Conservation (phyloP, 2,113 vertebrate species). For the Diphyllodes magnificus region DNA sequence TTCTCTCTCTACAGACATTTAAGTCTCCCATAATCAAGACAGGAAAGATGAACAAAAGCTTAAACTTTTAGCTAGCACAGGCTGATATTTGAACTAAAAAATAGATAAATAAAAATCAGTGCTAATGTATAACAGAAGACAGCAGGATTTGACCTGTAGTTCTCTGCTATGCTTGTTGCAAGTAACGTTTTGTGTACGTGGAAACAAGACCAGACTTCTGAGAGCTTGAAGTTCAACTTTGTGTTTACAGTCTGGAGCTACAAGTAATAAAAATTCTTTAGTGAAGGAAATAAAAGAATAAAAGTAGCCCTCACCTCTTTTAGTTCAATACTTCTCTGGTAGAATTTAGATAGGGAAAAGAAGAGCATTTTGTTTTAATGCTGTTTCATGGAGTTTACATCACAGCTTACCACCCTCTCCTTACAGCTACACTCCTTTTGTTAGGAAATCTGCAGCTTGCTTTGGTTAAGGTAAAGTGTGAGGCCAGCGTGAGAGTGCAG, state of each 20-base stretch:
- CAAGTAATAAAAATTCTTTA: not conserved
- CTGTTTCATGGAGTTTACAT: not conserved
- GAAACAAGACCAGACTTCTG: not conserved
- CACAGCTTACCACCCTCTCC: not conserved
- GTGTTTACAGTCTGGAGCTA: not conserved
- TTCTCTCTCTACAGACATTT: not conserved
- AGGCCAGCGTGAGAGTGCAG: not conserved
- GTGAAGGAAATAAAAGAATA: not conserved
- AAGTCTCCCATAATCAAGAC: not conserved
- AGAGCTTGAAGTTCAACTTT: not conserved
- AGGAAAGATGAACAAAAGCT: not conserved
- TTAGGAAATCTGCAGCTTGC: not conserved
- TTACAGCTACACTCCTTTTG: not conserved
- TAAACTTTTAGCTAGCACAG: not conserved
- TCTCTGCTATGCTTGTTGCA: not conserved
- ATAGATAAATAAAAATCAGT: not conserved
- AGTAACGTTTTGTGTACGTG: not conserved
- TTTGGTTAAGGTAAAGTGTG: not conserved
- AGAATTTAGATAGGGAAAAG: not conserved
- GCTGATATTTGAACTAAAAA: not conserved
- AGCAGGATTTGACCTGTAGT: not conserved
- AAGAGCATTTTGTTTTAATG: not conserved
- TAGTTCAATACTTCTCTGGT: not conserved
- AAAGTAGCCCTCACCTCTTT: not conserved
- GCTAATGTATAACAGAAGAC: not conserved